Evolutionary conservation across 2,888 invertebrate genomes (phyloP).

Genomic region (Rosalia funebris): DNA sequence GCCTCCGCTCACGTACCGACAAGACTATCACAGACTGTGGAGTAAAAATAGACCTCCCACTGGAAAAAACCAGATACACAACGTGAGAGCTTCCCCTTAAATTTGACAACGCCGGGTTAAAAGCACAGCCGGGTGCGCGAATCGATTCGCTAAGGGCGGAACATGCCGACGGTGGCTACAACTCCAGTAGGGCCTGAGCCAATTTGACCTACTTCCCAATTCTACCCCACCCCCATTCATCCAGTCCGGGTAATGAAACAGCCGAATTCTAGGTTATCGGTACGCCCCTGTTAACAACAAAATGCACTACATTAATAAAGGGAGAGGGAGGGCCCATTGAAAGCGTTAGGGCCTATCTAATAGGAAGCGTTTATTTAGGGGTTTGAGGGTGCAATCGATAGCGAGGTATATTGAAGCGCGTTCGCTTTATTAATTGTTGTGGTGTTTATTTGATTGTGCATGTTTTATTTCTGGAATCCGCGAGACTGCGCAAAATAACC

Average conservation of each 20-base stretch:
- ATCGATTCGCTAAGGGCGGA: neutral
- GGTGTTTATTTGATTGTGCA: too few species aligned
- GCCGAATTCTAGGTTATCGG: slow-evolving; percentile 9
- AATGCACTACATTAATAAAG: neutral
- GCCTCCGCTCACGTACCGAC: neutral
- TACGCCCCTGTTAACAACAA: neutral
- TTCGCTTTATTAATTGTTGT: too few species aligned
- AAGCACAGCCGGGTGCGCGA: slow-evolving; percentile 8
- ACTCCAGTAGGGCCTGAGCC: slow-evolving; percentile 43
- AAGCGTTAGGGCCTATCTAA: too few species aligned
- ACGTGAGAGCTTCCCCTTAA: neutral
- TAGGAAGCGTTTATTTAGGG: too few species aligned
- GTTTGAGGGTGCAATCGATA: too few species aligned
- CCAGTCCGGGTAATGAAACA: slow-evolving; percentile 35
- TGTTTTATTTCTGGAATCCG: too few species aligned
- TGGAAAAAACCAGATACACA: neutral
- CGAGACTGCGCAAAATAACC: too few species aligned
- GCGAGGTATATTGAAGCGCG: too few species aligned
- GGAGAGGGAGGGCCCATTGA: too few species aligned
- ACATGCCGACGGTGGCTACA: slow-evolving; percentile 39
- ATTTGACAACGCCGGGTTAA: slow-evolving; percentile 16
- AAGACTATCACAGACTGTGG: neutral
- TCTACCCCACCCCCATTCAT: slow-evolving; percentile 44
- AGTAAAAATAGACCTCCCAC: neutral
- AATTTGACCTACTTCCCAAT: slow-evolving; percentile 48